Percentiles rank a stretch among this genome's conserved stretches.
phyloP scores from a whole-genome alignment of 2,797 vertebrate genomes.

The Gymnoscopelus microlampas region DNA sequence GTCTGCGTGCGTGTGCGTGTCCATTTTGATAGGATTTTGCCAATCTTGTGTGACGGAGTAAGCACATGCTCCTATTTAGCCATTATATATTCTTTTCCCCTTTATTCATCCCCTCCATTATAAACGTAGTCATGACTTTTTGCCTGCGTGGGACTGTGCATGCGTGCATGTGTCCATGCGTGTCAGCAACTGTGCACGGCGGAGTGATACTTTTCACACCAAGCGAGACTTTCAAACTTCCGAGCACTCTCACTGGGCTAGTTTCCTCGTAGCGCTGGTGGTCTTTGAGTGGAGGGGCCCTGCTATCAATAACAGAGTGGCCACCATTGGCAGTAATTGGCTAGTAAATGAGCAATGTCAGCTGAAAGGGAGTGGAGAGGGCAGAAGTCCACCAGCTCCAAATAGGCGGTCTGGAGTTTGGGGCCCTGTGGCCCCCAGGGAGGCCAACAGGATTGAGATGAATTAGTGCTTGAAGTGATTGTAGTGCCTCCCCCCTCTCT shows the following conservation, averaged over 20 bases:
- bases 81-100: too few species aligned
- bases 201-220: neutral
- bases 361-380: constrained; percentile 60
- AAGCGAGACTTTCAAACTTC: constrained; percentile 40
- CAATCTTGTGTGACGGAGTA: too few species aligned
- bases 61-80: too few species aligned
- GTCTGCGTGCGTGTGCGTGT: constrained; percentile 8
- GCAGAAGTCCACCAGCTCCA: constrained; percentile 56
- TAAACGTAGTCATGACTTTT: too few species aligned
- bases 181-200: too few species aligned
- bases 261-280: constrained; percentile 31
- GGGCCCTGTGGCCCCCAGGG: constrained; percentile 35
- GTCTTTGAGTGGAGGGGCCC: constrained; percentile 35
- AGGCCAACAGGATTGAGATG: constrained; percentile 53
- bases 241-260: constrained; percentile 13
- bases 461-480: constrained; percentile 35
- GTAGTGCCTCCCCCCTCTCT: neutral
- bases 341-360: constrained; percentile 72
- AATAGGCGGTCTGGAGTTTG: constrained; percentile 39
- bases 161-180: too few species aligned
- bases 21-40: too few species aligned
- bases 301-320: constrained; percentile 62
- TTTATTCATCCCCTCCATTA: too few species aligned
- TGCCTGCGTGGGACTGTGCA: too few species aligned
- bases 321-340: constrained; percentile 72